phyloP scores from a whole-genome alignment of 2,888 invertebrate species.

The Theretra japonica region DNA sequence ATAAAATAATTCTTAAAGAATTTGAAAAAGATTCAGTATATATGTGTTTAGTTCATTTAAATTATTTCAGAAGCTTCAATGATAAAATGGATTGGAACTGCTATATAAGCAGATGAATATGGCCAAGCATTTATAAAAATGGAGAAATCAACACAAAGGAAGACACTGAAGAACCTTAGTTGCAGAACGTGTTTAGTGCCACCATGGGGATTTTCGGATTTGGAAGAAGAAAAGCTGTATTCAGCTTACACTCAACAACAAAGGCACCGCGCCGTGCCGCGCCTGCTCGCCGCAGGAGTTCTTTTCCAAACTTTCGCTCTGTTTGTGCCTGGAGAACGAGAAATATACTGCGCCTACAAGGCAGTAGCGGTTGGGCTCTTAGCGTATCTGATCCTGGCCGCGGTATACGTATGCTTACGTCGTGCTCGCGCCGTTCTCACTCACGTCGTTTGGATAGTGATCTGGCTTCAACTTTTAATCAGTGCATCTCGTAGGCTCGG shows the following conservation, averaged over 20 bases:
- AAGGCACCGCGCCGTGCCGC: slow-evolving; percentile 71
- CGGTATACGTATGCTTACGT: slow-evolving; percentile 56
- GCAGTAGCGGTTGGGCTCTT: slow-evolving; percentile 57
- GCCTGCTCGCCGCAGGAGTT: slow-evolving; percentile 66
- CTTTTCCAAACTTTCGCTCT: slow-evolving; percentile 67
- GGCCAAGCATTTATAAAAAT: slow-evolving; percentile 50
- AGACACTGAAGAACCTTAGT: slow-evolving; percentile 55
- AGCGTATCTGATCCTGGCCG: slow-evolving; percentile 58
- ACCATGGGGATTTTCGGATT: slow-evolving; percentile 71
- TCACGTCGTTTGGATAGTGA: slow-evolving; percentile 87
- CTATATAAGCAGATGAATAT: slow-evolving; percentile 27
- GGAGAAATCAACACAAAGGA: slow-evolving; percentile 65
- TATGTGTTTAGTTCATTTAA: neutral
- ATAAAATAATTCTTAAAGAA: neutral
- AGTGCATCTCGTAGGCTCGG: slow-evolving; percentile 78
- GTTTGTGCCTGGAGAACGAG: slow-evolving; percentile 74
- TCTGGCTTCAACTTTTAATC: slow-evolving; percentile 73
- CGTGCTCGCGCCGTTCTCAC: slow-evolving; percentile 83
- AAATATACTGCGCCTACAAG: slow-evolving; percentile 63
- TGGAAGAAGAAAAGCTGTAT: slow-evolving; percentile 73
- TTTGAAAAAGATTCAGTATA: no score
- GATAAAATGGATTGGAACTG: slow-evolving; percentile 14
- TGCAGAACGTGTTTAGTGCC: slow-evolving; percentile 64
- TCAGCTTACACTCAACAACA: slow-evolving; percentile 72
- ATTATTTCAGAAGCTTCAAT: slow-evolving; percentile 2